Percentiles rank a stretch among this genome's conserved stretches.
These are phyloP conservation scores for Campoletis sonorensis DNA, from an alignment of 1,140 invertebrate genomes.

Conservation along the genomic window DNA sequence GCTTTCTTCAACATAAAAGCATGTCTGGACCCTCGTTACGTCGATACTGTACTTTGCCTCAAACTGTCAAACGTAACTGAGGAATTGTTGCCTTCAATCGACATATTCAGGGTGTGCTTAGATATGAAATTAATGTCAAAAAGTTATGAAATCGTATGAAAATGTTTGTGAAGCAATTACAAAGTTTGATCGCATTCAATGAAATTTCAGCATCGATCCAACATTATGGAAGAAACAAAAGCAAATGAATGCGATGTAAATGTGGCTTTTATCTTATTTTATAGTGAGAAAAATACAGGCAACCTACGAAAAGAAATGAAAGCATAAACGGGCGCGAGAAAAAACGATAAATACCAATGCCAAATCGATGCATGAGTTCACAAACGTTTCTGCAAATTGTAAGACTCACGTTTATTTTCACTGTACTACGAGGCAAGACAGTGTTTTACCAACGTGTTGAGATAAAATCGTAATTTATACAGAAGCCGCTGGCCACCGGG, in stretches of 20 bases:
- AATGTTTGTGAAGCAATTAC: no score
- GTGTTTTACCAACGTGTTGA: constrained; percentile 2
- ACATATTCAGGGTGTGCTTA: no score
- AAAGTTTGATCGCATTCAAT: no score
- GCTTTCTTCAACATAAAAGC: not conserved
- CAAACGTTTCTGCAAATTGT: constrained; percentile 23
- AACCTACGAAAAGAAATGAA: not conserved
- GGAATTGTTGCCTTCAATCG: no score
- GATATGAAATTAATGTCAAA: no score
- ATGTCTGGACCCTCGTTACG: not conserved
- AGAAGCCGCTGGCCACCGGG: constrained; percentile 7
- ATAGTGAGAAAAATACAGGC: no score
- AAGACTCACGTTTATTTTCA: not conserved
- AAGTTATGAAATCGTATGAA: no score
- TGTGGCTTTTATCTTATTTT: no score
- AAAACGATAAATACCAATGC: not conserved
- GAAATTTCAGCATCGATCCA: no score
- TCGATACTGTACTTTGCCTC: not conserved
- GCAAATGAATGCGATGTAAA: no score
- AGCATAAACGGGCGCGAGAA: not conserved
- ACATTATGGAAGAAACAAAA: no score
- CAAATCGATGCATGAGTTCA: not conserved
- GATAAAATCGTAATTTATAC: constrained; percentile 42
- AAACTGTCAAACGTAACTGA: not conserved
- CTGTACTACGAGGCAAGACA: constrained; percentile 5